Evolutionary conservation across 2,113 vertebrate genomes (phyloP), one percentile per base, ranked within the genome.

Genomic region (Reinhardtius hippoglossoides): DNA sequence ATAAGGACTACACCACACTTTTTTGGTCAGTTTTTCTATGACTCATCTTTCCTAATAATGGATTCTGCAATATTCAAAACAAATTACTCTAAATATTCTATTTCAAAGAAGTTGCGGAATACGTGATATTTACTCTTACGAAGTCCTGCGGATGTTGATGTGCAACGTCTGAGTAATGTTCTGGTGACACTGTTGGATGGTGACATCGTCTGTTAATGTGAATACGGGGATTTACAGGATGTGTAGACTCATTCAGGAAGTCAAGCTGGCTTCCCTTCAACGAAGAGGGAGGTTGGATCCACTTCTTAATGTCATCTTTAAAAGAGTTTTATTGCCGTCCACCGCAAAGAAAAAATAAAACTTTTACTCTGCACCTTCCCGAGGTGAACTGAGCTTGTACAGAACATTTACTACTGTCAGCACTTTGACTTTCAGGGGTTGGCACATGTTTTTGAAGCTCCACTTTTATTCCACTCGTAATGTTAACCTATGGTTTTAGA

Each of bases 391-490:
- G 37, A 46, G 48, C 67, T 61, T 18, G 14, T 54, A 40, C 63
- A 59, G 48, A 68, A 27, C 26, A 71, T 84, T 75, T 27, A 70
- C 42, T 37, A 40, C 61, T 27, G 71, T 87, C 74, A 88, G 88
- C 71, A 80, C 57, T 84, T 87, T 67, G 26, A 63, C 27, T 65
- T 64, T 67, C 46, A 20, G 18, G 71, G 70, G 68, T 67, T 86
- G 73, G 80, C 86, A 66, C 57, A 10, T 6, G 27, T 68, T 56
- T 54, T 56, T 54, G 40, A 87, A 86, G 74, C 75, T 81, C 73
- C 72, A 78, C 80, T 82, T 85, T 87, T 88, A 87, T 91, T 75
- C 86, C 86, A 83, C 70, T 84, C 83, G 68, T 88, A 83, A 90
- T 73, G 56, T 85, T 71, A 78, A 83, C 80, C 79, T 80, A 76